Conservation (phyloP, 2,113 vertebrate genomes). For the Stigmatopora nigra region DNA sequence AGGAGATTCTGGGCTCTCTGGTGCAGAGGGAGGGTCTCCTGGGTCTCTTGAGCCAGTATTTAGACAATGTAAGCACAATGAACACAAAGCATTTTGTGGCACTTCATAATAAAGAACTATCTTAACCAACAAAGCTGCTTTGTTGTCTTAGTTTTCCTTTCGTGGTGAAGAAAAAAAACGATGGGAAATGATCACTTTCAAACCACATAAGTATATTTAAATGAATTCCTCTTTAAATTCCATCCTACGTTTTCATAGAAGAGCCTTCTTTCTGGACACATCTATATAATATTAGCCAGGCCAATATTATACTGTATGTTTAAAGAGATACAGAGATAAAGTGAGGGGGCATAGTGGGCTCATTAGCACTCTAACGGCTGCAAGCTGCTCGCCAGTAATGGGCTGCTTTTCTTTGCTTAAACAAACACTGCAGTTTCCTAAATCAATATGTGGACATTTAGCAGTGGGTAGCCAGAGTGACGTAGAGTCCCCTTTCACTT, state of each 20-base stretch:
- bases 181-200: neutral
- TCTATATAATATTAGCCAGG: constrained; percentile 36
- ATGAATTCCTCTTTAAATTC: constrained; percentile 19
- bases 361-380: constrained; percentile 47
- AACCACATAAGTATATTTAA: constrained; percentile 16
- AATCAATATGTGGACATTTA: constrained; percentile 37
- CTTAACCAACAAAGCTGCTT: constrained; percentile 60
- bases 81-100: constrained; percentile 79
- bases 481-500: constrained; percentile 6
- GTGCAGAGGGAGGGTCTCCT: constrained; percentile 58
- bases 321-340: constrained; percentile 47
- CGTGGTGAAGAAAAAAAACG: constrained; percentile 4
- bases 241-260: constrained; percentile 37
- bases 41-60: constrained; percentile 75
- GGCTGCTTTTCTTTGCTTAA: constrained; percentile 32
- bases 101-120: constrained; percentile 83
- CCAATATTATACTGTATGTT: constrained; percentile 59
- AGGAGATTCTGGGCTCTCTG: constrained; percentile 61
- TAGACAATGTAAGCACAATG: constrained; percentile 82
- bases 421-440: constrained; percentile 36
- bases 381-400: constrained; percentile 38
- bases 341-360: constrained; percentile 41
- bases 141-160: constrained; percentile 45
- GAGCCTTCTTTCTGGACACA: constrained; percentile 31
- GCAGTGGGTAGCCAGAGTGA: constrained; percentile 12